Percentiles rank a stretch among this genome's conserved stretches.
These are phyloP conservation scores for Diarsia rubi DNA, from an alignment of 2,888 invertebrate species.

Conservation along the genomic window DNA sequence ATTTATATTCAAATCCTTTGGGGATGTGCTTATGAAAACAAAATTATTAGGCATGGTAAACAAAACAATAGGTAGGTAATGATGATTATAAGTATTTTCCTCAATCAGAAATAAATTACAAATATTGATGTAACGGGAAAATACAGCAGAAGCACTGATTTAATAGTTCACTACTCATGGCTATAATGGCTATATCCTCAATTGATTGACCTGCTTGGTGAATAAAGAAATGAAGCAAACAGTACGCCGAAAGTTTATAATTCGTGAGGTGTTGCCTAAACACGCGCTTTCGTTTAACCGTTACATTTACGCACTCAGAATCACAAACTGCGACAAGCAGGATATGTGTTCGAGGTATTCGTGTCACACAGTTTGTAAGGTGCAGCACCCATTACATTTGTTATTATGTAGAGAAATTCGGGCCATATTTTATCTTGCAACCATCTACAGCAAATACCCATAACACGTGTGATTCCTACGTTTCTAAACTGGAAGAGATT, in stretches of 20 bases:
- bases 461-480: slow-evolving; percentile 49
- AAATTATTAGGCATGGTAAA: background rate
- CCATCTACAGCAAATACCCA: slow-evolving; percentile 13
- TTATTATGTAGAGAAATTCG: slow-evolving; percentile 33
- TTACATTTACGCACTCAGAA: slow-evolving; percentile 80
- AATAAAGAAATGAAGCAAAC: slow-evolving; percentile 56
- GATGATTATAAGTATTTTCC: slow-evolving; percentile 31
- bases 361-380: slow-evolving; percentile 75
- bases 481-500: slow-evolving; percentile 83
- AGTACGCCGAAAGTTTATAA: slow-evolving; percentile 60
- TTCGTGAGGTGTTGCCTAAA: slow-evolving; percentile 68
- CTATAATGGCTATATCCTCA: background rate
- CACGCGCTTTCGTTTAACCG: slow-evolving; percentile 82
- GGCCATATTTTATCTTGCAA: slow-evolving; percentile 23
- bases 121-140: slow-evolving; percentile 26
- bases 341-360: slow-evolving; percentile 81
- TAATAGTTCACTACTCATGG: background rate
- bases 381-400: slow-evolving; percentile 70
- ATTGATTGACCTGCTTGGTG: slow-evolving; percentile 1
- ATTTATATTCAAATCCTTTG: background rate
- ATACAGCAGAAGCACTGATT: background rate
- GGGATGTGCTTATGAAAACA: background rate
- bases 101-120: slow-evolving; percentile 9
- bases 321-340: slow-evolving; percentile 80
- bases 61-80: background rate